Base-by-base conservation (phyloP, 23 tunicate genomes). In the Botrylloides violaceus region DNA sequence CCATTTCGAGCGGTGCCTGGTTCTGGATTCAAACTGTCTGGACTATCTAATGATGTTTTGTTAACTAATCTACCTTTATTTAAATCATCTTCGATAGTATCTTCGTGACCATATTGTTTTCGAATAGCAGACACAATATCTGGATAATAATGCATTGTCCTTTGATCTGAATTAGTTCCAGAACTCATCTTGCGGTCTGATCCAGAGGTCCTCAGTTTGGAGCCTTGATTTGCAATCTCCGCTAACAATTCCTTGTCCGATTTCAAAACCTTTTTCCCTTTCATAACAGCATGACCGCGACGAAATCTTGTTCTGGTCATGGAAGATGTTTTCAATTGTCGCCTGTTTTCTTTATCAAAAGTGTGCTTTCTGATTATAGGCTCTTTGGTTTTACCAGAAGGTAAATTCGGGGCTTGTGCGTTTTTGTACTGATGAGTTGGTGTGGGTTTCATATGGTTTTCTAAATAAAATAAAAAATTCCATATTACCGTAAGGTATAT, bases 171-270 rank as follows among this genome's bases (percentile, higher is more conserved):
- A 29, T 47, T 47, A 18, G 60, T 68, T 68, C 37, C 58, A 23
- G 28, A 12, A 53, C 32, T 31, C 37, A 32, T 38, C 19, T 21
- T 19, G 56, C 29, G 47, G 74, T 37, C 37, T 23, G 18, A 5
- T 19, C 32, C 28, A 18, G 74, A 35, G 3, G 35, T 25, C 5
- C 29, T 28, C 29, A 25, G 70, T 4, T 12, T 7, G 12, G 53
- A 43, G 29, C 33, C 29, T 29, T 31, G 70, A 15, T 33, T 28
- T 27, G 35, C 32, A 26, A 22, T 68, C 1, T 39, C 56, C 19
- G 74, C 74, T 20, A 68, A 2, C 15, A 68, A 26, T 43, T 68
- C 74, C 37, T 68, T 68, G 57, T 68, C 74, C 37, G 74, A 43
- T 68, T 68, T 68, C 1, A 68, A 25, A 4, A 68, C 74, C 29